Evolutionary conservation across 2,888 invertebrate species (phyloP), one percentile per base, ranked within the genome.

Genomic region (Schrankia costaestrigalis): DNA sequence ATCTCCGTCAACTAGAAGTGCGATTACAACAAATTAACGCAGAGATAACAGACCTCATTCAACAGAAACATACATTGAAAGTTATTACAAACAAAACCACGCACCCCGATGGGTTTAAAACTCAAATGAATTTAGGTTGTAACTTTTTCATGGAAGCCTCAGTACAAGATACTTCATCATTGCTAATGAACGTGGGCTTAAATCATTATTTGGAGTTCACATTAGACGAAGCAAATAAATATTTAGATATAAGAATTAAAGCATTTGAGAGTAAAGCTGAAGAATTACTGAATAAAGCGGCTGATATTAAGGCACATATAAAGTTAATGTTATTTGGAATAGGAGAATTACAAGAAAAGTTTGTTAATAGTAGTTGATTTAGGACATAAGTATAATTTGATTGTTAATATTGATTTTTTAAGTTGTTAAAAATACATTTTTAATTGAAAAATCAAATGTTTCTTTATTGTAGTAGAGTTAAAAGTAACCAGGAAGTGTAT

Each of bases 121-220:
- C 78, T 2, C 85, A 86, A 61, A 90, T 96, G 13, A 94, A 96
- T 67, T 78, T 97, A 15, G 96, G 96, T n/a, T 93, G 93, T 55
- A 94, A 93, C 70, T 93, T 95, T 52, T 96, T 94, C 60, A 92
- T 94, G 69, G 93, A 95, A 71, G 95, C 95, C 0, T 82, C 91
- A 33, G 91, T 95, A 31, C 78, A 89, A 30, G 91, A 94, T 64
- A 83, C 91, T 1, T 90, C 91, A 0, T 89, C 77, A 22, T 90
- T 96, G 30, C 79, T 93, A 12, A 89, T 96, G 12, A 90, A 94
- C 64, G 81, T 96, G 40, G 96, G 96, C 0, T 90, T 93, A 52
- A 93, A 94, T 31, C 90, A 93, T 59, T 95, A 89, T 69, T 76
- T 96, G 17, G 94, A 95, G 63, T 91, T 95, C 53, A 90, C 90